Conservation (phyloP, 2,888 invertebrate genomes). For the Chloroclysta siterata region DNA sequence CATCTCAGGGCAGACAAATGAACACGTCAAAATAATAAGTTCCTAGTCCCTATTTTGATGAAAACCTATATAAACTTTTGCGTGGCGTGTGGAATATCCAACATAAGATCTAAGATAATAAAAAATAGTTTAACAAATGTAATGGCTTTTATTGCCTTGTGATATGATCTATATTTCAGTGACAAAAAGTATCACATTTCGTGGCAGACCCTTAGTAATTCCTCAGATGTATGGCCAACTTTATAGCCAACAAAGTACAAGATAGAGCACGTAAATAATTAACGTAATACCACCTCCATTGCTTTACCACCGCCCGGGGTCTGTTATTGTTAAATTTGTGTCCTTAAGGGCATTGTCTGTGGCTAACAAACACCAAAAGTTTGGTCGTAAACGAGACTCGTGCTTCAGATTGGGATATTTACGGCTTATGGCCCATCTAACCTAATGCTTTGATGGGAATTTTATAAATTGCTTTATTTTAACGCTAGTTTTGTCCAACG, state of each 20-base stretch:
- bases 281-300: conserved; percentile 55
- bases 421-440: conserved; percentile 41
- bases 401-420: conserved; percentile 53
- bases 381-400: conserved; percentile 62
- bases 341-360: conserved; percentile 59
- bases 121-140: too few relatives aligned
- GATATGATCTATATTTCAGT: neutral
- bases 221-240: neutral
- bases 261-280: conserved; percentile 65
- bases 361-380: conserved; percentile 64
- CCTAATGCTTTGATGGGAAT: conserved; percentile 39
- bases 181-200: too few relatives aligned
- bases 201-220: too few relatives aligned
- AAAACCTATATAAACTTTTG: too few relatives aligned
- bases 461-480: conserved; percentile 19
- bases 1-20: too few relatives aligned
- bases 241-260: conserved; percentile 24
- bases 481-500: too few relatives aligned
- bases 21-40: too few relatives aligned
- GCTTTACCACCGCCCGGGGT: conserved; percentile 52
- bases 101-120: too few relatives aligned
- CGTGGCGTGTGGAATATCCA: too few relatives aligned
- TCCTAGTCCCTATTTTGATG: too few relatives aligned
- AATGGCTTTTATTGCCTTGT: too few relatives aligned
- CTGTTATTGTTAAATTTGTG: conserved; percentile 57